Conservation (phyloP, 2,888 invertebrate species). For the Idaea aversata region DNA sequence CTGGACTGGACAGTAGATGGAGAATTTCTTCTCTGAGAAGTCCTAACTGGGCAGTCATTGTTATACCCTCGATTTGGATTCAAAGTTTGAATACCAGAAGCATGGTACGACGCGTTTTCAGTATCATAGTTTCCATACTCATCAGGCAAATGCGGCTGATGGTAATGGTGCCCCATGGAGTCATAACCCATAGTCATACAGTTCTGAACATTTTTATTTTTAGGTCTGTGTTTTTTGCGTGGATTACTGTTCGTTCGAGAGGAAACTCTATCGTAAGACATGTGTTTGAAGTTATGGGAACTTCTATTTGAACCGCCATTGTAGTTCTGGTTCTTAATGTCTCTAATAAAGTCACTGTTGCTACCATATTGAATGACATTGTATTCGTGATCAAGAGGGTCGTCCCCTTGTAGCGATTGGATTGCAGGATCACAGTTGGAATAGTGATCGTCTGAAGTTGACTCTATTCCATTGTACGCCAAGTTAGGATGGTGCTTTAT, state of each 20-base stretch:
- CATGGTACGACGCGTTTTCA: conserved; percentile 75
- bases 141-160: conserved; percentile 76
- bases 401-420: conserved; percentile 73
- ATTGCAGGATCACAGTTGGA: conserved; percentile 77
- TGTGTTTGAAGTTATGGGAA: conserved; percentile 76
- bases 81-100: conserved; percentile 74
- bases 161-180: conserved; percentile 72
- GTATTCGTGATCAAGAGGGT: conserved; percentile 75
- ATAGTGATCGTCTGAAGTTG: conserved; percentile 75
- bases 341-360: conserved; percentile 72
- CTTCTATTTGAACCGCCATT: conserved; percentile 73
- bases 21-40: conserved; percentile 70
- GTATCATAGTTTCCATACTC: conserved; percentile 72
- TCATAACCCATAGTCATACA: conserved; percentile 82
- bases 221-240: conserved; percentile 72
- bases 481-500: conserved; percentile 74
- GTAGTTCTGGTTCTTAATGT: conserved; percentile 79
- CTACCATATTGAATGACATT: conserved; percentile 78
- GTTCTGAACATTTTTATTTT: conserved; percentile 77
- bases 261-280: conserved; percentile 74
- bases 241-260: conserved; percentile 77
- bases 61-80: conserved; percentile 78
- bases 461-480: conserved; percentile 74
- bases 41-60: conserved; percentile 60
- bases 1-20: conserved; percentile 72